Evolutionary conservation across 1,140 invertebrate species (phyloP).

Genomic region (Gyrodactylus salaris): DNA sequence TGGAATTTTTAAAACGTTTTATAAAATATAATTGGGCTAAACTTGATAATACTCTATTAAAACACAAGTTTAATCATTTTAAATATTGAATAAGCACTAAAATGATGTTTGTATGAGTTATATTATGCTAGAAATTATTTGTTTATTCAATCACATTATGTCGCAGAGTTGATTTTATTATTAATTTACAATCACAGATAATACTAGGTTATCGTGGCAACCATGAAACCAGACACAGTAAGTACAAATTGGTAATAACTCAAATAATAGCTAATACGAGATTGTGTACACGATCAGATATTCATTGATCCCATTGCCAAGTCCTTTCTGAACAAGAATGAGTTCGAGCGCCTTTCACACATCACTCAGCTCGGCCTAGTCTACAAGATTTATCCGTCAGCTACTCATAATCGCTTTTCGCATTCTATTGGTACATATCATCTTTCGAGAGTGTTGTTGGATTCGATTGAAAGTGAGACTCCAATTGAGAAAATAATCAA

Average conservation of each 20-base stretch:
- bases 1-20: too few species aligned
- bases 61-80: too few species aligned
- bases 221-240: too few species aligned
- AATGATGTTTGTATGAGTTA: too few species aligned
- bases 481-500: not conserved
- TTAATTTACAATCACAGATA: too few species aligned
- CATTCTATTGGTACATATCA: constrained; percentile 24
- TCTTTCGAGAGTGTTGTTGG: constrained; percentile 3
- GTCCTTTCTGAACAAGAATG: constrained; percentile 27
- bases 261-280: not conserved
- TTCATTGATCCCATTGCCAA: not conserved
- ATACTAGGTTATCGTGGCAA: too few species aligned
- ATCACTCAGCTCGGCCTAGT: constrained; percentile 26
- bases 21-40: too few species aligned
- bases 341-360: constrained; percentile 29
- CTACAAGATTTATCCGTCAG: constrained; percentile 27
- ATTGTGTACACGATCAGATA: not conserved
- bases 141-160: too few species aligned
- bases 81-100: too few species aligned
- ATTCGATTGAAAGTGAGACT: not conserved
- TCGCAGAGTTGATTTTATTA: too few species aligned
- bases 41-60: too few species aligned
- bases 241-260: not conserved
- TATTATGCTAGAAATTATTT: too few species aligned
- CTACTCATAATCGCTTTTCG: constrained; percentile 28